These are phyloP conservation scores for Coccyzus lansbergi DNA, from an alignment of 2,797 vertebrate genomes.

Conservation along the genomic window DNA sequence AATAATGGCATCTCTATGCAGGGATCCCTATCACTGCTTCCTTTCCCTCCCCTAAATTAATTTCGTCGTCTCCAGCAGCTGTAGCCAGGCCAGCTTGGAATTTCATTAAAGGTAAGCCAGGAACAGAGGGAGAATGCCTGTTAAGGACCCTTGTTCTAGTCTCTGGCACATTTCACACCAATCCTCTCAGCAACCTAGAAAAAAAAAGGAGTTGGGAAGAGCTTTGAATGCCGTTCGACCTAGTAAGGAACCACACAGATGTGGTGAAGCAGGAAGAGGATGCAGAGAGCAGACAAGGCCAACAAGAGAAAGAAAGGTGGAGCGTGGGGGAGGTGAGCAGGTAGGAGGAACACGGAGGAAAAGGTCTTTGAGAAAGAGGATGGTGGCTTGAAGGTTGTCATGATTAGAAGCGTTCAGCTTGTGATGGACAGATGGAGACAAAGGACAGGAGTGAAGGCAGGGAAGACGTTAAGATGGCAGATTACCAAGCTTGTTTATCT, in stretches of 20 bases:
- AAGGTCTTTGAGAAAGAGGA: background rate
- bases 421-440: background rate
- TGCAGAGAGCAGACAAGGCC: background rate
- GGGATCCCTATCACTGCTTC: background rate
- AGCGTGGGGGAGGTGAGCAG: background rate
- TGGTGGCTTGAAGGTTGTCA: background rate
- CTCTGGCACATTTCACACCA: background rate
- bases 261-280: background rate
- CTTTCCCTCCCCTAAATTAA: background rate
- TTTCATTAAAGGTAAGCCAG: background rate
- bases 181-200: background rate
- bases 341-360: background rate
- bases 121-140: background rate
- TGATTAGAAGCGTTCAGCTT: background rate
- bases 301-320: background rate
- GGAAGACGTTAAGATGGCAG: background rate
- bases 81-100: background rate
- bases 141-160: background rate
- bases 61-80: conserved; percentile 5
- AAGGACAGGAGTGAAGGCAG: background rate
- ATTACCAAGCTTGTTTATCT: background rate
- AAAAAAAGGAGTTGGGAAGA: background rate
- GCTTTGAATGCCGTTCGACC: background rate
- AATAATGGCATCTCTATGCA: background rate
- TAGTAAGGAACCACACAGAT: background rate